Evolutionary conservation across 2,888 invertebrate species (phyloP), one percentile per base, ranked within the genome.

Genomic region (Ormyrus thymus): DNA sequence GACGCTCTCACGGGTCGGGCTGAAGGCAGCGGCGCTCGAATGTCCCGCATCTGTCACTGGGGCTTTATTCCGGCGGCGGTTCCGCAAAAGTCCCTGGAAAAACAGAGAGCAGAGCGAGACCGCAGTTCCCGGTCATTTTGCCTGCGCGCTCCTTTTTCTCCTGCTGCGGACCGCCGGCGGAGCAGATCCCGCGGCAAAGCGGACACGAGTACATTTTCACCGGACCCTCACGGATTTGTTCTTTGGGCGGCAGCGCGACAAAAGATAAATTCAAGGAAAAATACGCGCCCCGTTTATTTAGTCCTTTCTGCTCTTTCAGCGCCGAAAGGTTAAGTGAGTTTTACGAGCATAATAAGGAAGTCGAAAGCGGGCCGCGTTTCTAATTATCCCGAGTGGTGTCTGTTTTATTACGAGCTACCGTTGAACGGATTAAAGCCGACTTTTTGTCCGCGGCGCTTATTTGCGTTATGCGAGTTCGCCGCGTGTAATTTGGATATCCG

Each of bases 1-100:
- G 29, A 29, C 29, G 29, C 29, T 29, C 29, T 29, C 29, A 29
- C 81, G 80, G 83, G 83, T 82, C 74, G 83, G 83, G 81, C 81
- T 80, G 29, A 29, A 29, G 29, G 29, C 4, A 29, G 29, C 29
- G 83, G 84, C 84, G 85, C 13, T 84, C 85, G 87, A 88, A 87
- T 87, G 86, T 87, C 85, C 84, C 84, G 84, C 87, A 88, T 89
- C 87, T 86, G 87, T 89, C 88, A 87, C 85, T 84, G 81, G 81
- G 81, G 85, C 85, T 86, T 88, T 77, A 65, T 87, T 84, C 85
- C 83, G 78, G 78, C 82, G 73, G 71, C 71, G n/a, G 7, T 64
- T 43, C 76, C 72, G 64, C 68, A 64, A 62, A 7, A 55, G 55
- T 64, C 56, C 76, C 78, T 79, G 76, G 80, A 84, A 83, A 84